Base-by-base conservation (phyloP, 1,140 invertebrate species). In the Rhagoletis zephyria region DNA sequence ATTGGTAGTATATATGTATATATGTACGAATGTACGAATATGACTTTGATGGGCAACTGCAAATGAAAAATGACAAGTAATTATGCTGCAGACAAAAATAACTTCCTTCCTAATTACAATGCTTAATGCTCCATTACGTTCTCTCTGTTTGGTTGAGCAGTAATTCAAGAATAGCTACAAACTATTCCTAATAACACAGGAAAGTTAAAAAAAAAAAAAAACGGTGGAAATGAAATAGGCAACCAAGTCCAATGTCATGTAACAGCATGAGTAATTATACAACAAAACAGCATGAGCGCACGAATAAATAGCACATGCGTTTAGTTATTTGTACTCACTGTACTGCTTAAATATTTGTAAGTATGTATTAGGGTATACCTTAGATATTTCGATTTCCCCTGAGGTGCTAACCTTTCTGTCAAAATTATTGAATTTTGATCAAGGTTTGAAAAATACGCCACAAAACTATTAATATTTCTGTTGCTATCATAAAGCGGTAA, bases 231-330 rank as follows among this genome's bases (percentile, higher is more conserved):
- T 51, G 2, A 16, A 19, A 19, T 5, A 40, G 10, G 6, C 30
- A 4, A 0, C 6, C 10, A 19, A 51, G 74, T 3, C 10, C 14
- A 6, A 74, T 48, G 70, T 74, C 70, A 74, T 74, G 16, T 14
- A 51, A n/a, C 42, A 74, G 16, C 70, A 48, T 74, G 10, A 59
- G 74, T 81, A 81, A 81, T 81, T 59, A 81, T 48, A 59, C 14
- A 12, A 74, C 5, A 10, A 19, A 56, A 30, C 30, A 30, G 30
- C 30, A 30, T 30, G 30, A 30, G 30, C 1, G 30, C 30, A 30
- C 30, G 30, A 30, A 30, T 30, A 30, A 30, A 30, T 30, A 30
- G 30, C 30, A 30, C 30, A 30, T 30, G 30, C 30, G 1, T 30
- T 30, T 30, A 30, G 30, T 30, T 30, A 30, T 30, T 30, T 30